Evolutionary conservation across 2,888 invertebrate genomes (phyloP).

Genomic region (Apodemia mormo): DNA sequence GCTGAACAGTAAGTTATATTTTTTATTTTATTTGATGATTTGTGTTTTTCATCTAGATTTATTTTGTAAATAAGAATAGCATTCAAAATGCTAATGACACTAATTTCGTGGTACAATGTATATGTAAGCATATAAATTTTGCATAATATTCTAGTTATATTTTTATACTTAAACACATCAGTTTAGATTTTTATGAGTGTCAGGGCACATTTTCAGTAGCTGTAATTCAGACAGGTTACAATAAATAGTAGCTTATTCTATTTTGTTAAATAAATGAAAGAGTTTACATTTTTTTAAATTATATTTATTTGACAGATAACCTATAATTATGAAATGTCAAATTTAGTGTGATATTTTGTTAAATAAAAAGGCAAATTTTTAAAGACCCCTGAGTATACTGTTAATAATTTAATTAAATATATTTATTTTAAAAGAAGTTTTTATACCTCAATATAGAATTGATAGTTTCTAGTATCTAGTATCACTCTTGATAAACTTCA

Average conservation of each 20-base stretch:
- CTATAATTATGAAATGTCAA: slow-evolving; percentile 42
- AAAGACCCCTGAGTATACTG: neutral
- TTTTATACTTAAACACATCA: neutral
- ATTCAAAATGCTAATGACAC: neutral
- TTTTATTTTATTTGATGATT: slow-evolving; percentile 39
- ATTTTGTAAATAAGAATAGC: neutral
- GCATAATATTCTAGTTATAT: neutral
- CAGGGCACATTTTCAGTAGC: neutral
- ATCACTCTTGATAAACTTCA: too few relatives aligned
- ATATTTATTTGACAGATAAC: slow-evolving; percentile 58
- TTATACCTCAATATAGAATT: too few relatives aligned
- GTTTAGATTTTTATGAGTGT: neutral
- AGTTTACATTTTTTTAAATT: slow-evolving; percentile 27
- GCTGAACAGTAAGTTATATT: slow-evolving; percentile 89
- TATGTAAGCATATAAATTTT: too few relatives aligned
- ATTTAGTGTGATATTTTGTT: slow-evolving; percentile 2
- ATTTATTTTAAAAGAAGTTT: too few relatives aligned
- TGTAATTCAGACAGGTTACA: neutral
- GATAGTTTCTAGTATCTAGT: too few relatives aligned
- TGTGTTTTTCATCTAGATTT: neutral
- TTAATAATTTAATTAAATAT: neutral
- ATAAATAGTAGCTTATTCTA: slow-evolving; percentile 3
- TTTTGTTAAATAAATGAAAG: slow-evolving; percentile 19
- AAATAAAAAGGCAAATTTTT: neutral
- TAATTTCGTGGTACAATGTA: neutral